Evolutionary conservation across 2,797 vertebrate genomes (phyloP).

Genomic region (Meriones psammophilus): DNA sequence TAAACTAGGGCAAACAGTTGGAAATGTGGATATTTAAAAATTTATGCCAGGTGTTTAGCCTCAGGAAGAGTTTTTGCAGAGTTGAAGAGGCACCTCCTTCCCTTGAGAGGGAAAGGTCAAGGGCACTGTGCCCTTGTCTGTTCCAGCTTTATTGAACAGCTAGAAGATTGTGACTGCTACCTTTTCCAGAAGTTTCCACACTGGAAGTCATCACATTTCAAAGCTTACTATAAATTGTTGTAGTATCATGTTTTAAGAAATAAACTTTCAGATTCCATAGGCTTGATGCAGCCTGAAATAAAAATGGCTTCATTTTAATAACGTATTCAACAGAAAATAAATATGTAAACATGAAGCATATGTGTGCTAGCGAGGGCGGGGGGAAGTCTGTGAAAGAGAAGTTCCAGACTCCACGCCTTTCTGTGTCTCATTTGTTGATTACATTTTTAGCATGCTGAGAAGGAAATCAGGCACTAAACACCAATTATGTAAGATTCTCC

Average conservation of each 20-base stretch:
- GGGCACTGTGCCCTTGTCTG: neutral
- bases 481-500: constrained; percentile 55
- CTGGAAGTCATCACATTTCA: neutral
- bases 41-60: constrained; percentile 1
- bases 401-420: constrained; percentile 27
- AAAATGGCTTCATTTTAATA: neutral
- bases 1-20: constrained; percentile 22
- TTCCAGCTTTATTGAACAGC: neutral
- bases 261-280: constrained; percentile 36
- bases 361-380: neutral
- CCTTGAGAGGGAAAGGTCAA: neutral
- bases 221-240: neutral
- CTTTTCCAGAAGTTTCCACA: neutral
- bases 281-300: neutral
- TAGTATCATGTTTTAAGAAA: constrained; percentile 29
- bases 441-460: constrained; percentile 69
- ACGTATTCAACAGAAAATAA: neutral
- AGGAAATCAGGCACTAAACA: constrained; percentile 75
- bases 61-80: constrained; percentile 7
- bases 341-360: neutral
- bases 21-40: neutral
- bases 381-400: neutral
- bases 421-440: constrained; percentile 61
- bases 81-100: neutral
- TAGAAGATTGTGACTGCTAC: neutral